Conservation (phyloP, 2,797 vertebrate genomes). For the Tolypeutes matacus region DNA sequence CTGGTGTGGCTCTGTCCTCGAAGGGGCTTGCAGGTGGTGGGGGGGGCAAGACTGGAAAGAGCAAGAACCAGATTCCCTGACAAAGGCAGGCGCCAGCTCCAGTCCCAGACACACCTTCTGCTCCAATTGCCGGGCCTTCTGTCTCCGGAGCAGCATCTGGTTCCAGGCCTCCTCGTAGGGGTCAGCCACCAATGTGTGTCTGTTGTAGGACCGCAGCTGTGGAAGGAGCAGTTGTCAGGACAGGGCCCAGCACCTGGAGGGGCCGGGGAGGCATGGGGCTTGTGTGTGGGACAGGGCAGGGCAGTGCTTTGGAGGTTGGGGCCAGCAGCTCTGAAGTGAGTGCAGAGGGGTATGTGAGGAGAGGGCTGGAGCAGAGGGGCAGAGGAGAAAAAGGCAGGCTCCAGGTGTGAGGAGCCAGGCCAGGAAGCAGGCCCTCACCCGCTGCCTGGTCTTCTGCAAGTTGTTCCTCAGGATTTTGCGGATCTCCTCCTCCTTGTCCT, state of each 20-base stretch:
- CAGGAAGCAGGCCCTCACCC: conserved; percentile 89
- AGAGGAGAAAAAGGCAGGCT: too few relatives aligned
- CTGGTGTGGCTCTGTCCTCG: background rate
- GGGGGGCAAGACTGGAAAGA: background rate
- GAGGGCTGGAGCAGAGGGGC: background rate
- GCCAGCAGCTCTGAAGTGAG: background rate
- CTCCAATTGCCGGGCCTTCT: conserved; percentile 93
- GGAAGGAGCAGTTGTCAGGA: background rate
- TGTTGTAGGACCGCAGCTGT: conserved; percentile 97
- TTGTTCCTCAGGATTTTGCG: conserved; percentile 96
- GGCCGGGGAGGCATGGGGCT: background rate
- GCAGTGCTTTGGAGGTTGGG: background rate
- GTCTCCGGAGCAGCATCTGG: conserved; percentile 93
- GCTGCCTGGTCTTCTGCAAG: conserved; percentile 96
- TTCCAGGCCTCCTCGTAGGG: conserved; percentile 95
- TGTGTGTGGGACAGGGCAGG: rapidly evolving
- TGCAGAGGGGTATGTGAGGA: background rate
- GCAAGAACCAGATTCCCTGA: background rate
- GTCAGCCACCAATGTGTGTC: conserved; percentile 96
- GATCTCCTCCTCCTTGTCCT: conserved; percentile 97
- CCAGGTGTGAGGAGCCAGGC: rapidly evolving
- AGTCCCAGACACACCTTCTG: conserved; percentile 90
- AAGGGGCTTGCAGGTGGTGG: background rate
- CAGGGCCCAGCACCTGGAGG: background rate
- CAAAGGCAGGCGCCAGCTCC: background rate